phyloP scores from a whole-genome alignment of 2,797 vertebrate species.

The Falco novaeseelandiae region DNA sequence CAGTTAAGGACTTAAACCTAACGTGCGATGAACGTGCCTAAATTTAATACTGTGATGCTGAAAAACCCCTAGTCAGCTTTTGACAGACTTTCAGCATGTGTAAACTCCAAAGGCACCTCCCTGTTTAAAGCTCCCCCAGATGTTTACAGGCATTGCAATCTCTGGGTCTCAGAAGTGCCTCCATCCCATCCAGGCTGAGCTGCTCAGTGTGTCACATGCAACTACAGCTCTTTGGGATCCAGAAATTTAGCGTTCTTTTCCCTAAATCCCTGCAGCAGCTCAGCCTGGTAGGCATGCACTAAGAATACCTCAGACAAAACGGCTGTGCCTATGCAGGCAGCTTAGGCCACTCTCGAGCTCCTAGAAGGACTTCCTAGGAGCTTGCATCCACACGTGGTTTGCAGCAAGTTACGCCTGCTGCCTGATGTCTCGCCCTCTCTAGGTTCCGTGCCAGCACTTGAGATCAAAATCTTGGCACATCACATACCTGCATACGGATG shows the following conservation, averaged over 20 bases:
- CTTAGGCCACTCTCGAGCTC: background rate
- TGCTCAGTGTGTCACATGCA: fast-evolving
- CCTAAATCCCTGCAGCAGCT: background rate
- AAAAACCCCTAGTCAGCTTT: background rate
- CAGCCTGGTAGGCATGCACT: background rate
- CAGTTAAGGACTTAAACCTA: background rate
- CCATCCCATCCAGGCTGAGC: background rate
- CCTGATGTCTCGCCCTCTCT: background rate
- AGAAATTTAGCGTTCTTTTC: background rate
- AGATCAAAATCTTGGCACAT: background rate
- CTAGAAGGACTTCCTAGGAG: background rate
- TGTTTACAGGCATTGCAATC: background rate
- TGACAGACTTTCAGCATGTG: background rate
- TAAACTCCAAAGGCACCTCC: background rate
- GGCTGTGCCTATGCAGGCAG: background rate
- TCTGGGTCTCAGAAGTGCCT: background rate
- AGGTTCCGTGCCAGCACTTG: background rate
- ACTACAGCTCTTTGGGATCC: background rate
- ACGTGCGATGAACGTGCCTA: background rate
- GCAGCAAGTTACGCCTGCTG: background rate
- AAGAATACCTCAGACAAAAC: background rate
- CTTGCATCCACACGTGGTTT: background rate
- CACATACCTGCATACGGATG: fast-evolving
- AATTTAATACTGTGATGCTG: background rate
- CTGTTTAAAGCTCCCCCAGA: background rate